Base-by-base conservation (phyloP, 1,140 invertebrate genomes). In the Drosophila persimilis region DNA sequence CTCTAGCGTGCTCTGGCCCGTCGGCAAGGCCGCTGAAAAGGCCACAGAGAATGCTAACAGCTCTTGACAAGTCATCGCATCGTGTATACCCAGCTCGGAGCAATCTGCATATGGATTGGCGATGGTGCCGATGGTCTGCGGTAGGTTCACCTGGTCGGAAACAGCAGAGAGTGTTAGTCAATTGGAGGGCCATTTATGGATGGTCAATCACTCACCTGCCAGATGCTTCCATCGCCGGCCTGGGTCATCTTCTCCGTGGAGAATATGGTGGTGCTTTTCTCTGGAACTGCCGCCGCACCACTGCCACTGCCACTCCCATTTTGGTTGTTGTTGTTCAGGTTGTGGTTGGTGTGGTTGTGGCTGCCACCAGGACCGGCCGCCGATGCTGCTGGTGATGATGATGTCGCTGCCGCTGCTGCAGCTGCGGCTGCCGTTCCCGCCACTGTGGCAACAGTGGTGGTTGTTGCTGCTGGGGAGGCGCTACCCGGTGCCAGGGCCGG, bases 201-300 rank as follows among this genome's bases (percentile, higher is more conserved):
- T 44, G 24, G 13, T 1, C 0, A 8, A 29, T 41, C 7, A 66
- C 78, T 84, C 24, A 91, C 90, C 84, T 93, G 93, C 94, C 94
- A 95, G 48, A 95, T 94, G 74, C 94, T 95, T 48, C 94, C 94
- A 88, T 95, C 94, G 39, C 95, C 96, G 45, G 96, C 96, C 92
- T 97, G 96, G 0, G 96, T 97, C 94, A 96, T 97, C 91, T 97
- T 97, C 85, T 97, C 96, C 48, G 95, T 96, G 20, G 95, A 96
- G 91, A 95, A 96, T 15, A 97, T 93, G 80, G 96, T 96, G 76
- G 93, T 93, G 35, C 77, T 94, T 93, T 50, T 93, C 83, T 4
- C 43, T 22, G 13, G 62, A 22, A n/a, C 20, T 17, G 3, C 26
- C 15, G 6, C 20, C 7, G 0, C 53, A 20, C 6, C 50, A 7